These are phyloP conservation scores for Emydocephalus ijimae DNA, from an alignment of 2,113 vertebrate genomes.

Conservation along the genomic window DNA sequence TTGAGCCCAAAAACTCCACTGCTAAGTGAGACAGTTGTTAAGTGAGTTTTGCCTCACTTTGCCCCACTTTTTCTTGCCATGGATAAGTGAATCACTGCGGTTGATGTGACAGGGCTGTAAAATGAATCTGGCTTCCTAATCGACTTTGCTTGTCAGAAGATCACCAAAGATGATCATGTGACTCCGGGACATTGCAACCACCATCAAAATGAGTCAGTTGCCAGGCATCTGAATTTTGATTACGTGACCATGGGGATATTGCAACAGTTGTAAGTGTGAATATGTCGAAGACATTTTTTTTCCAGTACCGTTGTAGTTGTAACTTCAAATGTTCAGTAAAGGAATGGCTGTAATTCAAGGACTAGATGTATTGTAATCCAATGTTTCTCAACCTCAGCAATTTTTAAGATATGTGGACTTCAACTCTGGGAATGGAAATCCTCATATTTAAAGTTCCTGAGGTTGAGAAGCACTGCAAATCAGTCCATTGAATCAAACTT, in stretches of 20 bases:
- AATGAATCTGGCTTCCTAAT: not conserved
- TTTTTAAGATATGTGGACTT: not conserved
- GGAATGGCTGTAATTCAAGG: not conserved
- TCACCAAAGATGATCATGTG: not conserved
- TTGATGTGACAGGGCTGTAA: not conserved
- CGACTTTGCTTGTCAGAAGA: not conserved
- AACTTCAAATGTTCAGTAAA: not conserved
- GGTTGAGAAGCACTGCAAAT: not conserved
- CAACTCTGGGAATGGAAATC: not conserved
- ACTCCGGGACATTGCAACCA: not conserved
- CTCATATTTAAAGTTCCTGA: not conserved
- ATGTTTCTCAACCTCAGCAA: not conserved
- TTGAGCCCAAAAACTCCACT: not conserved
- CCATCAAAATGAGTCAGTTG: not conserved
- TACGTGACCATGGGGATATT: not conserved
- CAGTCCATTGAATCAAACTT: not conserved
- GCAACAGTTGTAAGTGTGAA: not conserved
- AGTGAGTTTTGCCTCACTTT: not conserved
- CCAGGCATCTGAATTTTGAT: not conserved
- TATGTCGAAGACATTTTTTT: not conserved
- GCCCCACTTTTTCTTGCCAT: not conserved
- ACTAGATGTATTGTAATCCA: not conserved
- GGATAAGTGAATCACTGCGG: not conserved
- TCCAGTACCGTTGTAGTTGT: not conserved
- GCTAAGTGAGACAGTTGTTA: not conserved